Evolutionary conservation across 1,140 invertebrate species (phyloP).

Genomic region (Zaprionus africanus): DNA sequence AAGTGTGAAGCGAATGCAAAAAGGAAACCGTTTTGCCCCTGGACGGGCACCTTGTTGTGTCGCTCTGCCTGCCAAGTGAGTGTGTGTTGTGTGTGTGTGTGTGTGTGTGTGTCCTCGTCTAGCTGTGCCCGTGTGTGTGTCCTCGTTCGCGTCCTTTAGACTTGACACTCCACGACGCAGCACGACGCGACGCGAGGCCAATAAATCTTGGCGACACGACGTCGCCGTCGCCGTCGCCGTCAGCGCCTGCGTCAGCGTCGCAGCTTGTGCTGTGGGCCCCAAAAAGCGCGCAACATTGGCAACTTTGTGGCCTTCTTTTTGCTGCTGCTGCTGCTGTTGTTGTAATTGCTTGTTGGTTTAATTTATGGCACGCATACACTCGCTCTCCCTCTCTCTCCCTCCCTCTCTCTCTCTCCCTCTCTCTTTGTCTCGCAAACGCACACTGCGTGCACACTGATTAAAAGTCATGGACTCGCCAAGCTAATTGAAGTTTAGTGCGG

Average conservation of each 20-base stretch:
- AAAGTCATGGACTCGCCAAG: constrained; percentile 76
- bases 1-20: constrained; percentile 24
- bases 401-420: neutral
- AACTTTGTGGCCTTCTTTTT: constrained; percentile 41
- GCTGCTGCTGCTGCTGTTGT: constrained; percentile 36
- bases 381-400: constrained; percentile 11
- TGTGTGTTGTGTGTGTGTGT: neutral
- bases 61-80: neutral
- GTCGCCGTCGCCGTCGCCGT: constrained; percentile 18
- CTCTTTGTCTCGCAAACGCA: constrained; percentile 14
- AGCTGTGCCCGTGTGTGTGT: constrained; percentile 1
- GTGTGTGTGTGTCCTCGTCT: constrained; percentile 3
- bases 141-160: constrained; percentile 27
- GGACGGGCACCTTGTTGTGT: constrained; percentile 31
- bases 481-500: constrained; percentile 81
- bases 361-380: constrained; percentile 58
- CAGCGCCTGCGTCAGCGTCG: constrained; percentile 8
- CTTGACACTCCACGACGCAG: constrained; percentile 16
- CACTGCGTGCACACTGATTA: constrained; percentile 66
- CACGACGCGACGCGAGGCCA: constrained; percentile 38
- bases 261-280: constrained; percentile 13
- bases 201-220: constrained; percentile 55
- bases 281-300: constrained; percentile 36
- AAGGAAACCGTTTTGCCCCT: constrained; percentile 35
- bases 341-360: constrained; percentile 77